A percentile compares a stretch with the other conserved stretches of the same genome.
Evolutionary conservation across 92 coral and sea anemone species (phyloP).

Genomic region (Palythoa grandis): DNA sequence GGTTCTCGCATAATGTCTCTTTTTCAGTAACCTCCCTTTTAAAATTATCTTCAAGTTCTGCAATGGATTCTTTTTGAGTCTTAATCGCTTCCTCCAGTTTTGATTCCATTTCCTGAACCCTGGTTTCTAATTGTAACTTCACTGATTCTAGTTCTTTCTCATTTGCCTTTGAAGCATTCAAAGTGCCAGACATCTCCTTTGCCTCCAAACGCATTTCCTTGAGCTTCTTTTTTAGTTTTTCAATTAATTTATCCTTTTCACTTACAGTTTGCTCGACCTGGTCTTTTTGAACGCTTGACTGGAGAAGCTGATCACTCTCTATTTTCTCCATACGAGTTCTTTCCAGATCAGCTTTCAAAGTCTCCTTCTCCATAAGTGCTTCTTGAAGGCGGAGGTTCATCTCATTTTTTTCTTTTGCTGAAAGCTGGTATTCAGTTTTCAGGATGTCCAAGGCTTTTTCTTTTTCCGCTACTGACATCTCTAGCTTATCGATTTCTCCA

Average conservation of each 20-base stretch:
- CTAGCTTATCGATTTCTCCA: slow-evolving; percentile 64
- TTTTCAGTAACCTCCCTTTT: slow-evolving; percentile 4
- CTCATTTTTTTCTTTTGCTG: slow-evolving; percentile 76
- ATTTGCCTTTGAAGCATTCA: slow-evolving; percentile 51
- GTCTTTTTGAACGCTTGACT: slow-evolving; percentile 67
- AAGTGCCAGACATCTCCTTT: slow-evolving; percentile 59
- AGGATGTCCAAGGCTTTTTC: slow-evolving; percentile 66
- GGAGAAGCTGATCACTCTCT: slow-evolving; percentile 73
- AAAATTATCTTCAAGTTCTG: slow-evolving; percentile 7
- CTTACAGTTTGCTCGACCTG: slow-evolving; percentile 66
- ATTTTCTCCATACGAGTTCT: slow-evolving; percentile 76
- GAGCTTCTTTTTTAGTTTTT: slow-evolving; percentile 68
- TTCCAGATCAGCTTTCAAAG: slow-evolving; percentile 76
- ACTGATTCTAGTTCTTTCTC: slow-evolving; percentile 57
- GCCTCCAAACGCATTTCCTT: slow-evolving; percentile 69
- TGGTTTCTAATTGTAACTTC: slow-evolving; percentile 50
- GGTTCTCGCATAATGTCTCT: slow-evolving; percentile 30
- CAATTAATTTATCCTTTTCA: slow-evolving; percentile 79
- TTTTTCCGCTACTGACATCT: slow-evolving; percentile 50
- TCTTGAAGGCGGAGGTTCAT: slow-evolving; percentile 83
- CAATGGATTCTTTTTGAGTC: background rate
- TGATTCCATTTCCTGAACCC: slow-evolving; percentile 29
- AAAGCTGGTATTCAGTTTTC: slow-evolving; percentile 60
- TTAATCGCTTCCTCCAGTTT: slow-evolving; percentile 3
- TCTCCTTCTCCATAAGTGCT: slow-evolving; percentile 75